phyloP scores from a whole-genome alignment of 2,888 invertebrate species.

The Altica lythri region DNA sequence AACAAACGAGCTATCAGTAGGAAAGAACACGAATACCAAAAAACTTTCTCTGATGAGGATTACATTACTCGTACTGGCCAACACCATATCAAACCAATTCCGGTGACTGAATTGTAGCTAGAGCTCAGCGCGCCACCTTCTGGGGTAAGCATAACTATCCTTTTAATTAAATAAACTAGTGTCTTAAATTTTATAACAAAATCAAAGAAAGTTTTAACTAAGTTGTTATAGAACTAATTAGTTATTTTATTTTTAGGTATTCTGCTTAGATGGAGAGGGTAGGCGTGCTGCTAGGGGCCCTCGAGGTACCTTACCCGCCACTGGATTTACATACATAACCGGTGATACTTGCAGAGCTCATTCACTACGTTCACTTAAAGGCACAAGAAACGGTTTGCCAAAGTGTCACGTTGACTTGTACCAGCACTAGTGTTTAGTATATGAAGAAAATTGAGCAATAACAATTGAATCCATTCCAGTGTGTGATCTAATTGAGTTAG shows the following conservation, averaged over 20 bases:
- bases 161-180: slow-evolving; percentile 6
- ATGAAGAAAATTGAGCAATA: slow-evolving; percentile 47
- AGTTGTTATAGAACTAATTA: slow-evolving; percentile 1
- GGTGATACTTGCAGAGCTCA: slow-evolving; percentile 66
- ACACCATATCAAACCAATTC: slow-evolving; percentile 70
- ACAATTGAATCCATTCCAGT: slow-evolving; percentile 58
- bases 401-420: slow-evolving; percentile 50
- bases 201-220: background rate
- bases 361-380: slow-evolving; percentile 54
- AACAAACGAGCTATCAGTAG: slow-evolving; percentile 73
- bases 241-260: slow-evolving; percentile 58
- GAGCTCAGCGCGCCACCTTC: slow-evolving; percentile 87
- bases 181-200: background rate
- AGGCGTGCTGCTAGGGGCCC: slow-evolving; percentile 57
- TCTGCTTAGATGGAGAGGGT: slow-evolving; percentile 66
- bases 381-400: slow-evolving; percentile 53
- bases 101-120: slow-evolving; percentile 95
- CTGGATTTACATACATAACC: slow-evolving; percentile 77
- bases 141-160: slow-evolving; percentile 61
- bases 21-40: slow-evolving; percentile 87
- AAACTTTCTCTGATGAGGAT: slow-evolving; percentile 87
- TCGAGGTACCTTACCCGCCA: slow-evolving; percentile 70
- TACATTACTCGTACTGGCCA: slow-evolving; percentile 73
- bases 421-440: slow-evolving; percentile 47
- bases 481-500: slow-evolving; percentile 54